phyloP scores from a whole-genome alignment of 2,113 vertebrate genomes.

The Elachura formosa region DNA sequence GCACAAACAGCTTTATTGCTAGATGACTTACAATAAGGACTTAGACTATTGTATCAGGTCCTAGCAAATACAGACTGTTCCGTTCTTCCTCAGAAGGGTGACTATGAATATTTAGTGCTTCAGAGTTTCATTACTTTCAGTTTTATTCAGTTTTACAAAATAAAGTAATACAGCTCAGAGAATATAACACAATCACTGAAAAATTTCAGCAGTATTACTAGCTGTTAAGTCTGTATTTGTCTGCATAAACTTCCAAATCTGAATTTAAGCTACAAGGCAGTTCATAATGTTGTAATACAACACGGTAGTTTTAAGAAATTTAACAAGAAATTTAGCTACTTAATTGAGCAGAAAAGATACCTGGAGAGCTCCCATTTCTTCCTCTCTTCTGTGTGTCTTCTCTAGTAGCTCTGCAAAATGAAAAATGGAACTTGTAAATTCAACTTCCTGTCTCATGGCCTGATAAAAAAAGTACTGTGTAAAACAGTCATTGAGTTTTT shows the following conservation, averaged over 20 bases:
- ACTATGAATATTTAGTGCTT: neutral
- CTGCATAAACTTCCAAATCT: neutral
- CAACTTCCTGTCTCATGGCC: neutral
- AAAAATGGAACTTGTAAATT: slow-evolving; percentile 23
- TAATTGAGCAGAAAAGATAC: slow-evolving; percentile 62
- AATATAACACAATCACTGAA: neutral
- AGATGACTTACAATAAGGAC: neutral
- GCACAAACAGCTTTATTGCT: neutral
- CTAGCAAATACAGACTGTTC: neutral
- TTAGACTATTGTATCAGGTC: neutral
- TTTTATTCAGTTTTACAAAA: neutral
- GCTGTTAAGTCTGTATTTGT: neutral
- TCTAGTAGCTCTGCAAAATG: slow-evolving; percentile 80
- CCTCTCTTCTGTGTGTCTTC: slow-evolving; percentile 81
- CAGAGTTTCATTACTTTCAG: neutral
- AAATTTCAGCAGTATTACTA: neutral
- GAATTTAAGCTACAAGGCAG: neutral
- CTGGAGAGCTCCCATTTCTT: slow-evolving; percentile 86
- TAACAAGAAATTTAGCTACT: neutral
- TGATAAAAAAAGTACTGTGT: neutral
- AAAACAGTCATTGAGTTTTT: neutral
- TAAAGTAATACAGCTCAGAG: neutral
- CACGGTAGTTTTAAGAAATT: neutral
- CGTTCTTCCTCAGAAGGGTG: neutral
- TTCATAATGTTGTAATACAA: neutral